Evolutionary conservation across 2,797 vertebrate genomes (phyloP), one percentile per base, ranked within the genome.

Genomic region (Bufotes viridis): DNA sequence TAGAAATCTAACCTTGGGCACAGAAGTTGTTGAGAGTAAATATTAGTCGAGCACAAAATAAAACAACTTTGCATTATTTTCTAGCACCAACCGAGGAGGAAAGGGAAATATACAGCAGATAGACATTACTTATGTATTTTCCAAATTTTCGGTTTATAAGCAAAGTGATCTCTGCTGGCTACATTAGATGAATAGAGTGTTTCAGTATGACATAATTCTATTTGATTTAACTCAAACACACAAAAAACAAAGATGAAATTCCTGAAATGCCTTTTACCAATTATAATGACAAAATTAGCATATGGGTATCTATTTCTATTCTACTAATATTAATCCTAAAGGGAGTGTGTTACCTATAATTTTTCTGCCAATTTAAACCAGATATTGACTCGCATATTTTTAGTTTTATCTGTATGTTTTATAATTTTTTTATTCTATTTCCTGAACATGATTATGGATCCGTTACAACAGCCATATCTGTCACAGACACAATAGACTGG

Each of bases 21-120:
- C n/a, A 86, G 49, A 42, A 42, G 22, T 72, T 14, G 26, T 12
- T 26, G 15, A 9, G 18, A 63, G 34, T 29, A 81, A 61, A 81
- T 78, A 78, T 53, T 53, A 12, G 49, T 3, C 51, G 34, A 63
- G 29, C 34, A 81, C 29, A 63, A 42, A 81, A 63, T 81, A 81
- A 81, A 81, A 42, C 26, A 81, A 81, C 34, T 49, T 49, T n/a
- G 61, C 18, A 20, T 58, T 79, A 24, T 79, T 58, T 58, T 26
- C 17, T 78, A 57, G 51, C 15, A n/a, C 22, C 13, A 49, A 24
- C 14, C 14, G 57, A 26, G n/a, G 24, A 72, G 69, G 12, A 29
- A 24, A 7, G 14, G 13, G 67, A 20, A 70, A 12, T 15, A 17
- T 17, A 17, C 6, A 14, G 15, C 14, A 70, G 26, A 29, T 26